phyloP scores from a whole-genome alignment of 2,888 invertebrate genomes.

The Epsilonema sp. region DNA sequence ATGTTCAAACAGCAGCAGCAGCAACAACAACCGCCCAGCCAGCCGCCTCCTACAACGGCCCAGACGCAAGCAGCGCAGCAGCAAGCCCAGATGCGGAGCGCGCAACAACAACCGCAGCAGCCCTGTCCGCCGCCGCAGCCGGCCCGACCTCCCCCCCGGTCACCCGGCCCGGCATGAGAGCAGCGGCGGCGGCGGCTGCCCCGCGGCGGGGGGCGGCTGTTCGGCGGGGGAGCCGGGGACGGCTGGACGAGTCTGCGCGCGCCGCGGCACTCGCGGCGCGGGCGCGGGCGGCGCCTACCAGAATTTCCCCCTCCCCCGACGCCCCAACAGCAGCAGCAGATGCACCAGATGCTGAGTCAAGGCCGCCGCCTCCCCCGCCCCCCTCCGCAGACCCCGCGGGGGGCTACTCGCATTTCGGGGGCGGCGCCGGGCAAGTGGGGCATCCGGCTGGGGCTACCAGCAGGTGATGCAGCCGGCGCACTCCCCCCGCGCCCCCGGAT shows the following conservation, averaged over 20 bases:
- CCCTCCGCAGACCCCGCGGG: no score
- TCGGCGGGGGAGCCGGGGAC: neutral
- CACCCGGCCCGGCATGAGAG: neutral
- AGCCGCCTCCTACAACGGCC: neutral
- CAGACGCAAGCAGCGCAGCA: neutral
- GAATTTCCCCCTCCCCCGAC: no score
- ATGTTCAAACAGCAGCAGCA: no score
- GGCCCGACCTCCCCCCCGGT: neutral
- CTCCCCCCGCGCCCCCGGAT: no score
- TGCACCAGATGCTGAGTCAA: no score
- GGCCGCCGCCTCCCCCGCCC: no score
- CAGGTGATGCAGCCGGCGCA: no score
- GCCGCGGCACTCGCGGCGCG: neutral
- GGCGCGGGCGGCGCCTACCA: neutral
- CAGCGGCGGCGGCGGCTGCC: neutral
- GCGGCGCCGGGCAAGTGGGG: no score
- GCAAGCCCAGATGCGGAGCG: no score
- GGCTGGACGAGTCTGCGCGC: neutral
- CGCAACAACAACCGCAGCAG: constrained; percentile 2
- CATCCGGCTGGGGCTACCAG: no score
- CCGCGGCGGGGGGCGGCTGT: neutral
- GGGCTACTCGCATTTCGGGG: no score
- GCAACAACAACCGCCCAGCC: neutral
- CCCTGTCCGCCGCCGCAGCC: neutral
- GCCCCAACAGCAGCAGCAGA: no score